Percentiles rank a stretch among this genome's conserved stretches.
These are phyloP conservation scores for Cyphomyrus discorhynchus DNA, from an alignment of 2,113 vertebrate species.

Conservation along the genomic window DNA sequence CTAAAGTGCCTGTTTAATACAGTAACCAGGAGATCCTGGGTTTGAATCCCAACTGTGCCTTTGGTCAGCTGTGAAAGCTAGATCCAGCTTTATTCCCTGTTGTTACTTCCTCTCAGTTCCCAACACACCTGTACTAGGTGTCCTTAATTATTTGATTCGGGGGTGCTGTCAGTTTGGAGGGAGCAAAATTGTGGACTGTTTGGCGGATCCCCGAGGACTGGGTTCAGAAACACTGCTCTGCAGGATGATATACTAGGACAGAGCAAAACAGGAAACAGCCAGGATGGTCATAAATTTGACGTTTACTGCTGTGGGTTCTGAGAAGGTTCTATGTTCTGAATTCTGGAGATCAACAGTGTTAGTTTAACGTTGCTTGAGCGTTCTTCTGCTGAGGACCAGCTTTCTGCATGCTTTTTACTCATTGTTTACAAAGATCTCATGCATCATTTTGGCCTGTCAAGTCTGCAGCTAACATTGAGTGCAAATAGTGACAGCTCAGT, in stretches of 20 bases:
- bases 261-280: neutral
- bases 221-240: neutral
- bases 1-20: neutral
- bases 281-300: neutral
- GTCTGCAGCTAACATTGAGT: neutral
- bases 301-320: neutral
- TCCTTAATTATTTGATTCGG: neutral
- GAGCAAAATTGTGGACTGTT: neutral
- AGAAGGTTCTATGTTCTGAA: neutral
- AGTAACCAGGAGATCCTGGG: neutral
- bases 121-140: neutral
- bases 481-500: neutral
- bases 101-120: neutral
- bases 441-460: neutral
- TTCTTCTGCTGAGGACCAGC: neutral
- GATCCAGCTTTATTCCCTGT: neutral
- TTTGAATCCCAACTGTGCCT: neutral
- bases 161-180: neutral
- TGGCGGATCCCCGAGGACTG: neutral
- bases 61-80: neutral
- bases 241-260: neutral
- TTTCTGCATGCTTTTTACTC: neutral
- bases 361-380: neutral
- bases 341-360: neutral
- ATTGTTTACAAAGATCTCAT: neutral